A percentile compares a stretch with the other conserved stretches of the same genome.
Conservation (phyloP, 1,140 invertebrate genomes). For the Patella vulgata region DNA sequence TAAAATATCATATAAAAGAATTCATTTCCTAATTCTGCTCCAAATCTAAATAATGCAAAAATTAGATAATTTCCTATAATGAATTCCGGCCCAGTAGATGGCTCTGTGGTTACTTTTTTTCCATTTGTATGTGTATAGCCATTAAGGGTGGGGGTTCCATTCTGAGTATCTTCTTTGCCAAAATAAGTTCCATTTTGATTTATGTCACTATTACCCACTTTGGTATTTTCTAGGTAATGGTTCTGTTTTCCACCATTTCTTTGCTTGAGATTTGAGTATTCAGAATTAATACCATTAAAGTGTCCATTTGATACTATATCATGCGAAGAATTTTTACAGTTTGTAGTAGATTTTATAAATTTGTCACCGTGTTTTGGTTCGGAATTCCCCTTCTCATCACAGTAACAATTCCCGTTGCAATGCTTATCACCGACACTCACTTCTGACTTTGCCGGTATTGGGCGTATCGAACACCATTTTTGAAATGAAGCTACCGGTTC, state of each 20-base stretch:
- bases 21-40: slow-evolving; percentile 87
- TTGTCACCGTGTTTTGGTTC: too few species aligned
- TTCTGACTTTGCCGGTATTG: background rate
- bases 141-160: background rate
- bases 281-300: too few species aligned
- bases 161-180: background rate
- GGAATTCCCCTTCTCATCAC: background rate
- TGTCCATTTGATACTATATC: too few species aligned
- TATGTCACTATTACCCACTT: background rate
- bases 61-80: slow-evolving; percentile 81
- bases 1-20: slow-evolving; percentile 88
- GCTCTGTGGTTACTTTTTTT: background rate
- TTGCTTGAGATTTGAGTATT: too few species aligned
- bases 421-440: background rate
- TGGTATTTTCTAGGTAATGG: background rate
- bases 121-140: background rate
- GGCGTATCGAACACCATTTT: background rate
- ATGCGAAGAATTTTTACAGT: too few species aligned
- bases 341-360: too few species aligned
- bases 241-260: too few species aligned
- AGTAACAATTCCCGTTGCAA: background rate
- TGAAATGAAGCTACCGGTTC: background rate
- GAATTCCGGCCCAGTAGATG: slow-evolving; percentile 60
- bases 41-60: slow-evolving; percentile 87
- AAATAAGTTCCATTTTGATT: background rate